Evolutionary conservation across 2,113 vertebrate species (phyloP).

Genomic region (Petromus typicus): DNA sequence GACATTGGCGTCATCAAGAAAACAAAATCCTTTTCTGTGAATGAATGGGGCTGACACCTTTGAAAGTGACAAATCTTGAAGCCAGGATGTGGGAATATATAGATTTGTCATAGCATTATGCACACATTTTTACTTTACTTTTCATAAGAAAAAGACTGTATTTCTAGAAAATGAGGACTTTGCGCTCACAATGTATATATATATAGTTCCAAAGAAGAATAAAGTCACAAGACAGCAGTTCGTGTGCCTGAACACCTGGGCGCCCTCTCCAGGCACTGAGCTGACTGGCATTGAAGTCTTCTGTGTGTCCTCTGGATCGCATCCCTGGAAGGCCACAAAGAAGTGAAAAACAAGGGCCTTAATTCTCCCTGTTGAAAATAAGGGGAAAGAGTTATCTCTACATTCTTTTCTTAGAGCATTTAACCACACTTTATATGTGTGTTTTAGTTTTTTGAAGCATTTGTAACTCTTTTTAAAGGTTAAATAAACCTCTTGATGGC

Average conservation of each 20-base stretch:
- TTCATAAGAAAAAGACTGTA: background rate
- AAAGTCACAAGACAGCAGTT: background rate
- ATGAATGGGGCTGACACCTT: background rate
- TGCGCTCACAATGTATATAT: background rate
- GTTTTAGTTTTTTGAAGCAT: background rate
- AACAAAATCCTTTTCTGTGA: background rate
- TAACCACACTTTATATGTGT: background rate
- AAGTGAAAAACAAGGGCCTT: background rate
- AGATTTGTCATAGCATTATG: background rate
- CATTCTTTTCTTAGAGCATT: background rate
- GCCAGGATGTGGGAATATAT: too few relatives aligned
- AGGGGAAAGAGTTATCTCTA: background rate
- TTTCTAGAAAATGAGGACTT: background rate
- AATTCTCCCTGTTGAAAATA: background rate
- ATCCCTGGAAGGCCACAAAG: background rate
- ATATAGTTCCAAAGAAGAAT: background rate
- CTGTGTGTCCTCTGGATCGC: too few relatives aligned
- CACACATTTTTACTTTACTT: background rate
- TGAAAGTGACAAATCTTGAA: background rate
- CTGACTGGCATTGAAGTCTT: background rate
- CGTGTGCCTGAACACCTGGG: too few relatives aligned
- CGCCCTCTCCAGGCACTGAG: fast-evolving
- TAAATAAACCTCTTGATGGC: background rate
- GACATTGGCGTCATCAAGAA: too few relatives aligned
- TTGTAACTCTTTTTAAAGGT: background rate